These are phyloP conservation scores for Hepsetus odoe DNA, from an alignment of 2,113 vertebrate species.

Conservation along the genomic window DNA sequence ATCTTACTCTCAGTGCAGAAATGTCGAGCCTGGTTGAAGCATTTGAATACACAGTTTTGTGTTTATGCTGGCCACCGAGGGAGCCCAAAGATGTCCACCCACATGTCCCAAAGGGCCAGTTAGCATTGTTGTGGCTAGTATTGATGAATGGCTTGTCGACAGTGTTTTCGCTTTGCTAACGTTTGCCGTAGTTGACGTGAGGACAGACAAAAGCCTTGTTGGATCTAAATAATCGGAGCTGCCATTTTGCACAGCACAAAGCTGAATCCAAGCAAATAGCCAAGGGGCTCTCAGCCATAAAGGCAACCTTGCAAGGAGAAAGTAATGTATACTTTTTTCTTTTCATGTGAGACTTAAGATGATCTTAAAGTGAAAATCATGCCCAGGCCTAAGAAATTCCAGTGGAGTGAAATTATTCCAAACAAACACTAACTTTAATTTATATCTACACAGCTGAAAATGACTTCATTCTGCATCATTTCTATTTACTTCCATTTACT, in stretches of 20 bases:
- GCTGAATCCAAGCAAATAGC: slow-evolving; percentile 13
- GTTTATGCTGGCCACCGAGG: slow-evolving; percentile 3
- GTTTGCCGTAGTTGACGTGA: slow-evolving; percentile 24
- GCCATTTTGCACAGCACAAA: neutral
- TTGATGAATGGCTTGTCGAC: slow-evolving; percentile 34
- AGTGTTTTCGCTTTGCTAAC: slow-evolving; percentile 24
- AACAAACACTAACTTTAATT: neutral
- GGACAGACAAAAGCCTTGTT: slow-evolving; percentile 12
- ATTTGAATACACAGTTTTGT: slow-evolving; percentile 26
- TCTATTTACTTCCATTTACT: neutral
- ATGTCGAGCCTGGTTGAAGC: slow-evolving; percentile 1
- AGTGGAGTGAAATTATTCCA: neutral
- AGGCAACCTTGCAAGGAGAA: neutral
- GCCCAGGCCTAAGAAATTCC: slow-evolving; percentile 2
- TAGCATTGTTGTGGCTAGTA: slow-evolving; percentile 40
- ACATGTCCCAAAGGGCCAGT: slow-evolving; percentile 42
- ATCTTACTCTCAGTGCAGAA: neutral
- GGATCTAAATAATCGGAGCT: slow-evolving; percentile 30
- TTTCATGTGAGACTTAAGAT: neutral
- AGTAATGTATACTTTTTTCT: neutral
- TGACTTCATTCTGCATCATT: too few species aligned
- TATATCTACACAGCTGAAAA: neutral
- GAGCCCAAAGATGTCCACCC: slow-evolving; percentile 35
- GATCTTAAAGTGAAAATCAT: neutral
- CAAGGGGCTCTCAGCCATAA: neutral